Evolutionary conservation across 2,888 invertebrate genomes (phyloP).

Genomic region (Molorchus minor): DNA sequence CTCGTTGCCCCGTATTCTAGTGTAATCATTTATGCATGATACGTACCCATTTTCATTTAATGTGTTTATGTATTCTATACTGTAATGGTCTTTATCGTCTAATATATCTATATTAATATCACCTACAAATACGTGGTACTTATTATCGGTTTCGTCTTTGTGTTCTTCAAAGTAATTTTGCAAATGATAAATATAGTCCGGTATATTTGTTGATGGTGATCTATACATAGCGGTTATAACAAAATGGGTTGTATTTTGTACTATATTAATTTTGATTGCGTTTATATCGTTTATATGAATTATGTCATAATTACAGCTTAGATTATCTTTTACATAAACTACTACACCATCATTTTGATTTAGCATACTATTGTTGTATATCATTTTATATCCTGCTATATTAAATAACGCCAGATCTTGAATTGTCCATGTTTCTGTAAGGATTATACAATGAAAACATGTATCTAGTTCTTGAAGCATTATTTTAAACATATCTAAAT

Average conservation of each 20-base stretch:
- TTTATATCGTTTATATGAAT: not conserved
- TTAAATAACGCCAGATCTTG: not conserved
- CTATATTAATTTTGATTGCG: not conserved
- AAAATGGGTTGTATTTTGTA: not conserved
- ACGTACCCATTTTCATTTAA: not conserved
- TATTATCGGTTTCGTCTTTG: not conserved
- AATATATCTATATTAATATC: not conserved
- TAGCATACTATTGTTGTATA: not conserved
- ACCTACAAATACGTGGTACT: not conserved
- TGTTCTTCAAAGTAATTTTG: not conserved
- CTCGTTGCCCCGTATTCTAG: not conserved
- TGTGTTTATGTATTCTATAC: not conserved
- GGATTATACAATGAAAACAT: not conserved
- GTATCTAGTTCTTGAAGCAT: not conserved
- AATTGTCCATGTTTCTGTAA: not conserved
- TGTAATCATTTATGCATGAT: not conserved
- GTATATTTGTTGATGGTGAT: not conserved
- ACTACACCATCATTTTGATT: conserved; percentile 3
- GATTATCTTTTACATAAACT: not conserved
- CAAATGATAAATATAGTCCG: not conserved
- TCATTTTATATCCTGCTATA: not conserved
- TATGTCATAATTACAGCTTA: not conserved
- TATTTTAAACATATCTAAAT: not conserved
- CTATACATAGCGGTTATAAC: not conserved
- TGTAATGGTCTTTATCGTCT: not conserved